Conservation (phyloP, 2,888 invertebrate species). For the Saturnia japonica region DNA sequence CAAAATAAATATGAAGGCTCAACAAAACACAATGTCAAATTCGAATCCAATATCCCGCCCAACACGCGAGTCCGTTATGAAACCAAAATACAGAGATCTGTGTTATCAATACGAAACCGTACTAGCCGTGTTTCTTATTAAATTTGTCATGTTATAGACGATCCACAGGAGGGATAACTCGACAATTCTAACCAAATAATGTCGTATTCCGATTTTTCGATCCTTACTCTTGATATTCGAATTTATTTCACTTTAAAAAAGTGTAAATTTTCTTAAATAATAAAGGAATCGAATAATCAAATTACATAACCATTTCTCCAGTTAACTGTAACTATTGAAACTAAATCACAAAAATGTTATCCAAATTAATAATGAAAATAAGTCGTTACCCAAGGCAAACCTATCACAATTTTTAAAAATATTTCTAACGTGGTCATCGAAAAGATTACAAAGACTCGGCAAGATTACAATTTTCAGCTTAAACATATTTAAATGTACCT, state of each 20-base stretch:
- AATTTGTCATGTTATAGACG: slow-evolving; percentile 14
- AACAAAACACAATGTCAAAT: slow-evolving; percentile 14
- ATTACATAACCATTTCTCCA: no score
- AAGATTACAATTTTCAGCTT: no score
- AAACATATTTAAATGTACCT: no score
- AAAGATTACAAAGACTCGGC: no score
- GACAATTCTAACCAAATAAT: slow-evolving; percentile 23
- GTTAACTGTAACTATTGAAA: no score
- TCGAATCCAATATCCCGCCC: slow-evolving; percentile 13
- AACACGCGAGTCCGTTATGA: slow-evolving; percentile 6
- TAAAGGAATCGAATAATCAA: no score
- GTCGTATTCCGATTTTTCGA: slow-evolving; percentile 16
- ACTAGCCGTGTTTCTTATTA: slow-evolving; percentile 16
- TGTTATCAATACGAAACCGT: background rate
- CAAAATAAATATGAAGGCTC: slow-evolving; percentile 13
- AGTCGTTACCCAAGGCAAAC: no score
- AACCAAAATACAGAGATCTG: background rate
- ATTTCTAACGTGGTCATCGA: no score
- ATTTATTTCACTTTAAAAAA: background rate
- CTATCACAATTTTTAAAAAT: no score
- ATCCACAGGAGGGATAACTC: slow-evolving; percentile 18
- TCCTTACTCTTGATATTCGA: background rate
- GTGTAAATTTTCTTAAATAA: no score
- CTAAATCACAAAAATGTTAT: no score
- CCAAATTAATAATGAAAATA: no score